phyloP scores from a whole-genome alignment of 2,888 invertebrate species.

The Cheilosia urbana region DNA sequence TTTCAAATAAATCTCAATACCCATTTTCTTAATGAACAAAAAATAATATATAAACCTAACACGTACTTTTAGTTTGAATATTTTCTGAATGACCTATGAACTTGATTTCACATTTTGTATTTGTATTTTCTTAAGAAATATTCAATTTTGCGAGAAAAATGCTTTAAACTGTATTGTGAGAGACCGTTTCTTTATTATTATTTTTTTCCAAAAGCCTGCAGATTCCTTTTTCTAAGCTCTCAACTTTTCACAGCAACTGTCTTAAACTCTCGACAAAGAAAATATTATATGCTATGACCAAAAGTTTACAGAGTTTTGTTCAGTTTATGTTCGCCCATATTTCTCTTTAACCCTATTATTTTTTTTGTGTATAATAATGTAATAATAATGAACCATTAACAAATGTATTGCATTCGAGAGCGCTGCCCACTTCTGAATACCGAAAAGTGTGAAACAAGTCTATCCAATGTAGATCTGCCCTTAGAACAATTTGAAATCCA shows the following conservation, averaged over 20 bases:
- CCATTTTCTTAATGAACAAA: conserved; percentile 42
- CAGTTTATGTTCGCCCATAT: conserved; percentile 12
- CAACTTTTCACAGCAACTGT: conserved; percentile 56
- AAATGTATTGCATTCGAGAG: conserved; percentile 15
- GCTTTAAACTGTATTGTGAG: conserved; percentile 64
- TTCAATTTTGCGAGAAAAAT: conserved; percentile 41
- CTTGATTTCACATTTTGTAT: conserved; percentile 57
- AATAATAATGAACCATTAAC: conserved; percentile 2
- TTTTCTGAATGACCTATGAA: conserved; percentile 66
- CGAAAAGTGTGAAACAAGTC: conserved; percentile 28
- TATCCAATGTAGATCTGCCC: conserved; percentile 59
- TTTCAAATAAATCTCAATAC: conserved; percentile 50
- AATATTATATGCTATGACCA: conserved; percentile 32
- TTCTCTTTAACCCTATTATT: conserved; percentile 14
- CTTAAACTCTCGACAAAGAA: conserved; percentile 51
- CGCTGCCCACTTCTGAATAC: conserved; percentile 29
- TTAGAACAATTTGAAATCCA: conserved; percentile 40
- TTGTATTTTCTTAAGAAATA: conserved; percentile 51
- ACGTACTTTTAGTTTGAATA: conserved; percentile 56
- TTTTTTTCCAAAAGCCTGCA: conserved; percentile 64
- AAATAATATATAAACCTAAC: conserved; percentile 29
- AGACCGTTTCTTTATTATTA: conserved; percentile 36
- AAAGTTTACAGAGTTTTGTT: conserved; percentile 20
- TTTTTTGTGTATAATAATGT: conserved; percentile 20
- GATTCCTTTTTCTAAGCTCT: conserved; percentile 62